Conservation (phyloP, 1,140 invertebrate species). For the honey bee (Apis mellifera) region Amel_HAv3.1 CM009931.2:4715001-4715500, state of each 20-base stretch:
- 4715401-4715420: too few relatives aligned
- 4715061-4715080: conserved; percentile 60
- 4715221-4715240: not conserved
- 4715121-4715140: conserved; percentile 48
- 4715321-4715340: too few relatives aligned
- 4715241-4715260: too few relatives aligned
- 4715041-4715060: conserved; percentile 53
- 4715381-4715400: too few relatives aligned
- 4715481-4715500: too few relatives aligned
- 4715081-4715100: conserved; percentile 61
- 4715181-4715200: conserved; percentile 1
- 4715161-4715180: conserved; percentile 12
- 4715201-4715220: not conserved
- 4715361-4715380: too few relatives aligned
- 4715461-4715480: too few relatives aligned
- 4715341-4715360: too few relatives aligned
- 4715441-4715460: too few relatives aligned
- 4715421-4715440: too few relatives aligned
- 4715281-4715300: not conserved
- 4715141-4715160: not conserved
- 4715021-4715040: conserved; percentile 68
- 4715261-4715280: not conserved
- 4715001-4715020: conserved; percentile 62
- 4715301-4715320: too few relatives aligned
- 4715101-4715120: conserved; percentile 55